phyloP scores from a whole-genome alignment of 2,113 vertebrate species.

The Ictalurus punctatus region DNA sequence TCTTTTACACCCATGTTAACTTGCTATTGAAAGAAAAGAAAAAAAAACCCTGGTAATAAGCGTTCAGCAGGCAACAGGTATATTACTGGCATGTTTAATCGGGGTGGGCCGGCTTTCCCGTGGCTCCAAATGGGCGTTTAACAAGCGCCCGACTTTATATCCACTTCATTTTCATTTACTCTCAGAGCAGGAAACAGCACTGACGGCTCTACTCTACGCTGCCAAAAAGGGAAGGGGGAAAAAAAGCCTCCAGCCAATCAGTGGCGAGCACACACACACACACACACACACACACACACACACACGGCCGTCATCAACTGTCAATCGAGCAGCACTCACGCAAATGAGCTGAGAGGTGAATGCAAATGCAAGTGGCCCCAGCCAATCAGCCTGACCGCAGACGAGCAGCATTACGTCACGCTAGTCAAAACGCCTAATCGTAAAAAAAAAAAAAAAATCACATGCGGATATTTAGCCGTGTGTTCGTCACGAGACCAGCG shows the following conservation, averaged over 20 bases:
- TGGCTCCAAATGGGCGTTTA: conserved; percentile 47
- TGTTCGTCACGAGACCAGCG: neutral
- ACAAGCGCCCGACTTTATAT: conserved; percentile 51
- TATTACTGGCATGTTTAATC: conserved; percentile 32
- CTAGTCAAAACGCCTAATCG: neutral
- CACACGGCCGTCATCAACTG: neutral
- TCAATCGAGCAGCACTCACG: conserved; percentile 27
- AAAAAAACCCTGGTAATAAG: neutral
- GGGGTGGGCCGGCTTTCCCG: conserved; percentile 31
- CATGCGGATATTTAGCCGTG: neutral
- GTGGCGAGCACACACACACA: conserved; percentile 5
- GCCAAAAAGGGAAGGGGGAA: neutral
- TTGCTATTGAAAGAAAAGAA: neutral
- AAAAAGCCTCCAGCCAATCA: neutral
- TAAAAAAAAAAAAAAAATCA: neutral
- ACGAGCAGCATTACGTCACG: neutral
- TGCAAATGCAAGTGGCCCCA: neutral
- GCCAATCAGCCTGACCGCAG: conserved; percentile 10
- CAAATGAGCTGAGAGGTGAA: conserved; percentile 26
- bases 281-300: neutral
- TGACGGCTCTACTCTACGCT: neutral
- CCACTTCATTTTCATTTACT: conserved; percentile 55
- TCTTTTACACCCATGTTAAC: conserved; percentile 5
- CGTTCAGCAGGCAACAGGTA: conserved; percentile 30
- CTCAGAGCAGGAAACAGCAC: conserved; percentile 33